Conservation (phyloP, 2,113 vertebrate species). For the Chaetura pelagica region DNA sequence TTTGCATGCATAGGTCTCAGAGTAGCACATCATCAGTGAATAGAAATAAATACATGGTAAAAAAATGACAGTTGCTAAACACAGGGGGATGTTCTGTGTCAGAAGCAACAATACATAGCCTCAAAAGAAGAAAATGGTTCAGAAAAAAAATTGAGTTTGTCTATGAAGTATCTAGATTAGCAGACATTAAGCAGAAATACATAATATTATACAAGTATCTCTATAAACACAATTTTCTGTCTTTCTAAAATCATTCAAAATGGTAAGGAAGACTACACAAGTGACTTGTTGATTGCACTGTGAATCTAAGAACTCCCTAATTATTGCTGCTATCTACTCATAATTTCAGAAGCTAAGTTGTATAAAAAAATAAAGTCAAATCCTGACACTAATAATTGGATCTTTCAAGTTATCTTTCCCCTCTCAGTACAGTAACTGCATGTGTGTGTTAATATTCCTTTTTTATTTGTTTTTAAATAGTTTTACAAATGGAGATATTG, state of each 20-base stretch:
- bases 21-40: background rate
- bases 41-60: conserved; percentile 13
- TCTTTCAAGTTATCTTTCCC: conserved; percentile 20
- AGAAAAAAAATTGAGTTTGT: background rate
- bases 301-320: conserved; percentile 51
- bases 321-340: conserved; percentile 44
- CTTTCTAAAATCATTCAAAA: conserved; percentile 15
- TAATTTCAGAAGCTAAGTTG: conserved; percentile 34
- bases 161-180: background rate
- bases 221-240: conserved; percentile 47
- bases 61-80: conserved; percentile 51
- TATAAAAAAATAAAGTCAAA: conserved; percentile 34
- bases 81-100: background rate
- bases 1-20: conserved; percentile 13
- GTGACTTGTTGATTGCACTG: conserved; percentile 59
- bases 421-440: background rate
- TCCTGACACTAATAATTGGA: conserved; percentile 40
- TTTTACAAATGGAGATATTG: conserved; percentile 19
- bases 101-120: conserved; percentile 6
- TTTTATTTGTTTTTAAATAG: background rate
- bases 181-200: conserved; percentile 1
- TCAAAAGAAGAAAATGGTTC: conserved; percentile 11
- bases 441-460: background rate
- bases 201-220: background rate
- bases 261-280: conserved; percentile 40